Base-by-base conservation (phyloP, 2,113 vertebrate genomes). In the Micromys minutus region DNA sequence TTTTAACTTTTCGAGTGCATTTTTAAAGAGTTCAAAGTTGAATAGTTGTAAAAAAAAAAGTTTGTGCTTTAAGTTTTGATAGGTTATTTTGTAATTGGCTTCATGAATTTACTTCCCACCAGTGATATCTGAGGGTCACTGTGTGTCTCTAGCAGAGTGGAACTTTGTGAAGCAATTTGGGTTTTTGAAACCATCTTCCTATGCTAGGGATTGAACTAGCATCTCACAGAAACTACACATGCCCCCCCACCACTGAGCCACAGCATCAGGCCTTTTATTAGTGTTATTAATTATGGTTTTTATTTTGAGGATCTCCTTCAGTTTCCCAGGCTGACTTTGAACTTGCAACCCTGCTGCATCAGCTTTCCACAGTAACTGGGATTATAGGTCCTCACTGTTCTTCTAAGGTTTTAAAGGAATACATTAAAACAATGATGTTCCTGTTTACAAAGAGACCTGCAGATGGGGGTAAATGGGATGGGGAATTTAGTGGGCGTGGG, bases 1-100 rank as follows among this genome's bases (percentile, higher is more conserved):
- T 91, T 94, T 55, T 91, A 83, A 76, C 87, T 90, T 95, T 90
- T 94, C 79, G 39, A 93, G n/a, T 87, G 24, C 81, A n/a, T 77
- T 55, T 86, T 4, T 91, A 74, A 95, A 91, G 16, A 59, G 13
- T 81, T 95, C 34, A 45, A 16, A 77, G 50, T 74, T 87, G 52
- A 95, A 72, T 77, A 81, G 45, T 19, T 79, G 4, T 72, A 79
- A 83, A 17, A 71, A 79, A 83, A 50, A 19, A 81, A 75, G 15
- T 10, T 19, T 65, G 65, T 65, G 75, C 76, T 92, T 92, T 31
- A 75, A 67, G 77, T 90, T 85, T 95, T 65, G n/a, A 75, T 89
- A 57, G 16, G 61, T 45, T 83, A 63, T 17, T 93, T 7, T 87
- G 7, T 79, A 96, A 55, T 76, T 88, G 95, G 31, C 85, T 80